Evolutionary conservation across 2,888 invertebrate genomes (phyloP), one percentile per base, ranked within the genome.

Genomic region (Lacanobia wlatinum): DNA sequence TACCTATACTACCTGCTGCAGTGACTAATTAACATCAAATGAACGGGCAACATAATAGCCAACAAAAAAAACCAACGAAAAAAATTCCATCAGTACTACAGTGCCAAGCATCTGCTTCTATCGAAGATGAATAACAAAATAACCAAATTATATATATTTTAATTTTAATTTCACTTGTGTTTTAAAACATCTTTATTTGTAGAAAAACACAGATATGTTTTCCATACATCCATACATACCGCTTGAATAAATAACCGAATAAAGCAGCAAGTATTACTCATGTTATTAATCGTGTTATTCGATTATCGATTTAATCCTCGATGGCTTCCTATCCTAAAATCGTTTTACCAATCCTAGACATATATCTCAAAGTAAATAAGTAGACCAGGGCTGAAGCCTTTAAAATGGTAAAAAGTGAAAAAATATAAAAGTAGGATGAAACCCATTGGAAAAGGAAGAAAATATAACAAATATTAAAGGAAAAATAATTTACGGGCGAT

Each of bases 101-200:
- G 9, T 61, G 23, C 7, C 9, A 18, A 62, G n/a, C 34, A 28
- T 23, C 34, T 53, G 28, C 18, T 21, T 40, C 7, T 34, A 16
- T 23, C 14, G 9, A 18, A 40, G 23, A 14, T 43, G 10, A 53
- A 64, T 18, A 53, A 40, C 16, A 23, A 23, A 40, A 10, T 61
- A 61, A 34, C 34, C 21, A 63, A 21, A 9, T 63, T 50, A 23
- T 12, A 40, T 2, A 28, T n/a, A 14, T 43, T 8, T 9, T 12
- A 34, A 3, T 34, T 14, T 9, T 43, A 9, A 28, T 56, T 28
- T 43, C 8, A 43, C 6, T 65, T 43, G 40, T 65, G 18, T 18
- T 5, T 5, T 16, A 56, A 53, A 56, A 56, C 23, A 43, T 14
- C 64, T 64, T 28, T 64, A 40, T 64, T 64, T 64, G 64, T 40